These are phyloP conservation scores for Platanista minor DNA, from an alignment of 2,113 vertebrate genomes.

Conservation along the genomic window DNA sequence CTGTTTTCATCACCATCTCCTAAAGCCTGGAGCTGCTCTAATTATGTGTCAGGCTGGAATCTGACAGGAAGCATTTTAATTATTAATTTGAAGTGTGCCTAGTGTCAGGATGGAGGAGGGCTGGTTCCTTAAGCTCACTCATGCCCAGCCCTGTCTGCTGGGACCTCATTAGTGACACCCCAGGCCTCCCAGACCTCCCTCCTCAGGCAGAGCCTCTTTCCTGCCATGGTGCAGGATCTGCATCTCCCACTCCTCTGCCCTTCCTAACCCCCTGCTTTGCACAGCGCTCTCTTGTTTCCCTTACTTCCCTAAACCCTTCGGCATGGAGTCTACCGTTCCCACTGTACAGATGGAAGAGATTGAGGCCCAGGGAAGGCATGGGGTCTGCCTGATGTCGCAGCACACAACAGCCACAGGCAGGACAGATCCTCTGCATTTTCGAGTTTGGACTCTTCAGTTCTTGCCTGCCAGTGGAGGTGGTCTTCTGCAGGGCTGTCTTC, in stretches of 20 bases:
- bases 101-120: constrained; percentile 50
- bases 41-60: neutral
- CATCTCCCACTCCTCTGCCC: neutral
- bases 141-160: neutral
- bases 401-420: too few relatives aligned
- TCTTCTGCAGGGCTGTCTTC: neutral
- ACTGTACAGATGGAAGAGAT: neutral
- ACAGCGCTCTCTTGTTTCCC: neutral
- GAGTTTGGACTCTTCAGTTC: neutral
- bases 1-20: neutral
- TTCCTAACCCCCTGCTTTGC: neutral
- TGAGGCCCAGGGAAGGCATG: neutral
- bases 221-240: neutral
- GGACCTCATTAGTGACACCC: constrained; percentile 68
- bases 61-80: constrained; percentile 71
- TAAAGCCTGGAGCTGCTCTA: neutral
- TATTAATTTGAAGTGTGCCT: constrained; percentile 77
- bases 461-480: neutral
- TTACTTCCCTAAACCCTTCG: neutral
- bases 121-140: constrained; percentile 37
- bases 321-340: neutral
- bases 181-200: neutral
- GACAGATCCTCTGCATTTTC: neutral
- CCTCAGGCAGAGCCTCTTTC: neutral
- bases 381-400: neutral